Conservation (phyloP, 2,888 invertebrate genomes). For the Agonopterix alstromeriana region DNA sequence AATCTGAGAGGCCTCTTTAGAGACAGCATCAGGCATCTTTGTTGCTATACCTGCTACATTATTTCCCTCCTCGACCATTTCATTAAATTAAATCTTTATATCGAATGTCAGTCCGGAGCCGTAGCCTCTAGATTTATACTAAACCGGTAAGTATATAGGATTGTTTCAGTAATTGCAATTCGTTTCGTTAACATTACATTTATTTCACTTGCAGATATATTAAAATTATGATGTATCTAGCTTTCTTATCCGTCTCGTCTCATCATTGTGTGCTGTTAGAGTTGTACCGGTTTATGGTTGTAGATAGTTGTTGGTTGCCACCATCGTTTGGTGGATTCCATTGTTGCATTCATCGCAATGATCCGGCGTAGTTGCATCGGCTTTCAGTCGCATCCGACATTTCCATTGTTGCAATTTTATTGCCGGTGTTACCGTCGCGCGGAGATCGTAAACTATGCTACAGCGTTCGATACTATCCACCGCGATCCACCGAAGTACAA, state of each 20-base stretch:
- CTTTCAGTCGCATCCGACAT: conserved; percentile 69
- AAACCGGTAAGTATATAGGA: conserved; percentile 5
- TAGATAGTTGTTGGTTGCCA: conserved; percentile 71
- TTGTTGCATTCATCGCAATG: conserved; percentile 73
- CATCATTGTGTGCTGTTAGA: conserved; percentile 37
- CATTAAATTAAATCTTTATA: conserved; percentile 22
- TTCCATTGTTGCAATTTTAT: conserved; percentile 75
- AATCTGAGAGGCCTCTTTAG: conserved; percentile 26
- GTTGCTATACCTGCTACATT: conserved; percentile 17
- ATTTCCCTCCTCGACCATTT: conserved; percentile 11
- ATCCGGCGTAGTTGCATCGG: conserved; percentile 63
- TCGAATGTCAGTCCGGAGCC: conserved; percentile 9
- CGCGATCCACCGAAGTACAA: conserved; percentile 45
- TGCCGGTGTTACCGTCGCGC: conserved; percentile 71
- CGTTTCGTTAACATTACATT: conserved; percentile 17
- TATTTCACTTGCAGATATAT: conserved; percentile 22
- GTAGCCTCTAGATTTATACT: conserved; percentile 15
- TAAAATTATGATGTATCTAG: not conserved
- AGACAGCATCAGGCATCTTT: conserved; percentile 17
- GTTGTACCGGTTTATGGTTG: conserved; percentile 50
- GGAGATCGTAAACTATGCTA: conserved; percentile 67
- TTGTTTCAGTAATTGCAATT: conserved; percentile 29
- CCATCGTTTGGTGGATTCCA: conserved; percentile 62
- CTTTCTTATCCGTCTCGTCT: conserved; percentile 2
- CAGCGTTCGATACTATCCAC: conserved; percentile 65